Conservation (phyloP, 2,888 invertebrate genomes). For the Danaus chrysippus region DNA sequence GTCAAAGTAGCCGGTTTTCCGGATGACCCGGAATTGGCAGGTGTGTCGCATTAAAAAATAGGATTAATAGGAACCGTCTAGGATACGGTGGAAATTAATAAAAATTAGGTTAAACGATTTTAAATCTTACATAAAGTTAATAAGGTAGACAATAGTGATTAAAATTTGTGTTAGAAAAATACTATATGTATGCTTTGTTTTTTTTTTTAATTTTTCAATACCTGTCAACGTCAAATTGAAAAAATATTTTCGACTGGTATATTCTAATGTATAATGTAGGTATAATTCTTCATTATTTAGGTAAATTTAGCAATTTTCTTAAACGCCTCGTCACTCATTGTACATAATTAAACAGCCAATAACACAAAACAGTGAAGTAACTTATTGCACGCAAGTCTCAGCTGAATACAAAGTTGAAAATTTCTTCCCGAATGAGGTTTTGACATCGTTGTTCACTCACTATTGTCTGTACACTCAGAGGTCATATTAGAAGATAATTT, state of each 20-base stretch:
- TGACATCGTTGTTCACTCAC: background rate
- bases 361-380: background rate
- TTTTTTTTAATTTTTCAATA: too few relatives aligned
- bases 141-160: background rate
- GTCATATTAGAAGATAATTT: background rate
- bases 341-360: background rate
- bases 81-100: conserved; percentile 8
- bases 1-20: conserved; percentile 37
- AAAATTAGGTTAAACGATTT: background rate
- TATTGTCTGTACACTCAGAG: background rate
- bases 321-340: background rate
- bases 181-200: too few relatives aligned
- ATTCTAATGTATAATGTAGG: too few relatives aligned
- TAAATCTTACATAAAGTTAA: background rate
- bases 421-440: conserved; percentile 1
- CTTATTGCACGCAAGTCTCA: background rate
- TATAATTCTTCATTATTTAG: too few relatives aligned
- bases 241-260: too few relatives aligned
- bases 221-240: too few relatives aligned
- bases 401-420: conserved; percentile 1
- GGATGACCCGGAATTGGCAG: conserved; percentile 35
- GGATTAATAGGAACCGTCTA: conserved; percentile 7
- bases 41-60: conserved; percentile 32
- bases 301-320: background rate
- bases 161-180: too few relatives aligned